Percentiles rank a stretch among this genome's conserved stretches.
These are phyloP conservation scores for Therioaphis trifolii DNA, from an alignment of 2,888 invertebrate genomes.

Conservation along the genomic window DNA sequence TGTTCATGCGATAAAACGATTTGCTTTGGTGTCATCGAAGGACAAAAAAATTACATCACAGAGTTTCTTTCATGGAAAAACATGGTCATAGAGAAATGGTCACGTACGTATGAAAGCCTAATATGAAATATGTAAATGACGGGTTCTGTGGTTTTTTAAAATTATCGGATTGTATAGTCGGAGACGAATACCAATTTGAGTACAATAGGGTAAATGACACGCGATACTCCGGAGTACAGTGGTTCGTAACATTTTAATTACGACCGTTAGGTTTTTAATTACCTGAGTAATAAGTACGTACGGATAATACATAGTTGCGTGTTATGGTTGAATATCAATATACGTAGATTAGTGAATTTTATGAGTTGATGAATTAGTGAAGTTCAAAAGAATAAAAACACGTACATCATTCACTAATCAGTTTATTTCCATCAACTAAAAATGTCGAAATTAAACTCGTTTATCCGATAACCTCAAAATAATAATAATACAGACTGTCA, in stretches of 20 bases:
- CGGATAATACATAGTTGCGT: neutral
- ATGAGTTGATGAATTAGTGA: neutral
- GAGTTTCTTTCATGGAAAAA: neutral
- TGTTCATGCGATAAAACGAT: neutral
- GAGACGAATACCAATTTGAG: neutral
- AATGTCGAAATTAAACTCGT: neutral
- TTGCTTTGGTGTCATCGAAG: neutral
- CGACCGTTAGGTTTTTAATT: neutral
- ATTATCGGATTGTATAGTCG: neutral
- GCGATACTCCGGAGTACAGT: slow-evolving; percentile 4
- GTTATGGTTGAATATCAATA: neutral
- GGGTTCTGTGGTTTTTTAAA: neutral
- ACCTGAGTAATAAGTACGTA: neutral
- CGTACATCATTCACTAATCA: neutral
- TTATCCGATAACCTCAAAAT: neutral
- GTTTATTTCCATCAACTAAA: neutral
- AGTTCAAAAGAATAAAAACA: neutral
- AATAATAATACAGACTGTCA: neutral
- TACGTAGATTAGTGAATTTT: neutral
- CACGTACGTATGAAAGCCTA: neutral
- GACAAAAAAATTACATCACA: neutral
- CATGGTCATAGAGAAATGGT: neutral
- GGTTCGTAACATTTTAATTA: slow-evolving; percentile 28
- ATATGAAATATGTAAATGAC: neutral
- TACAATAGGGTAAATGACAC: neutral